Evolutionary conservation across 2,888 invertebrate genomes (phyloP).

Genomic region (Tortrix viridana): DNA sequence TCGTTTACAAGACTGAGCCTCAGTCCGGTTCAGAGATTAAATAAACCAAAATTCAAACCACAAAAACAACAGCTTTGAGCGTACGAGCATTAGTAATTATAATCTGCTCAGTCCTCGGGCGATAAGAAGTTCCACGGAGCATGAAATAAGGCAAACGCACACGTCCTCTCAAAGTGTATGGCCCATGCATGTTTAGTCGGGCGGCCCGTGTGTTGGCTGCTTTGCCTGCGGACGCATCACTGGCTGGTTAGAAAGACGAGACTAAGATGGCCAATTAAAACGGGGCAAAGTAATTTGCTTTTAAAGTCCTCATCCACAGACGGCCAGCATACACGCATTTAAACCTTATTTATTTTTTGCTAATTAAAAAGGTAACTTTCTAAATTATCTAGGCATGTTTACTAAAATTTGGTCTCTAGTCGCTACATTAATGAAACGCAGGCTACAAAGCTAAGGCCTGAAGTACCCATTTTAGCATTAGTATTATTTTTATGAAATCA

Average conservation of each 20-base stretch:
- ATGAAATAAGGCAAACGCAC: conserved; percentile 78
- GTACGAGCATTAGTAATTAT: conserved; percentile 79
- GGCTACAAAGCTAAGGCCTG: too few relatives aligned
- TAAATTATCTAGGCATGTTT: too few relatives aligned
- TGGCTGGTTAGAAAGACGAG: conserved; percentile 55
- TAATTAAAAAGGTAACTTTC: too few relatives aligned
- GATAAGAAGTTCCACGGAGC: conserved; percentile 79
- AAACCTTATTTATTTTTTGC: too few relatives aligned
- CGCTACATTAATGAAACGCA: too few relatives aligned
- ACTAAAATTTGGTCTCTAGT: too few relatives aligned
- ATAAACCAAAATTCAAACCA: conserved; percentile 48
- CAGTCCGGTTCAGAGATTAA: conserved; percentile 38
- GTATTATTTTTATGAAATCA: too few relatives aligned
- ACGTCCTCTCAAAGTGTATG: conserved; percentile 54
- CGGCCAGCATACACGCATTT: neutral
- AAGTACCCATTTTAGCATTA: too few relatives aligned
- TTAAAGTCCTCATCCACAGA: neutral
- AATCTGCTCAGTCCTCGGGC: conserved; percentile 75
- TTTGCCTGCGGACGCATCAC: conserved; percentile 54
- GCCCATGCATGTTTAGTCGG: conserved; percentile 73
- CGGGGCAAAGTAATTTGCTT: conserved; percentile 14
- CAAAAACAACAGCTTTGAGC: conserved; percentile 64
- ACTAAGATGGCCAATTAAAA: conserved; percentile 29
- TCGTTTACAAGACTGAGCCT: conserved; percentile 27
- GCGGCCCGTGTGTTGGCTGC: conserved; percentile 59